These are phyloP conservation scores for Caenorhabditis virilis DNA, from an alignment of 2,888 invertebrate species.

Conservation along the genomic window DNA sequence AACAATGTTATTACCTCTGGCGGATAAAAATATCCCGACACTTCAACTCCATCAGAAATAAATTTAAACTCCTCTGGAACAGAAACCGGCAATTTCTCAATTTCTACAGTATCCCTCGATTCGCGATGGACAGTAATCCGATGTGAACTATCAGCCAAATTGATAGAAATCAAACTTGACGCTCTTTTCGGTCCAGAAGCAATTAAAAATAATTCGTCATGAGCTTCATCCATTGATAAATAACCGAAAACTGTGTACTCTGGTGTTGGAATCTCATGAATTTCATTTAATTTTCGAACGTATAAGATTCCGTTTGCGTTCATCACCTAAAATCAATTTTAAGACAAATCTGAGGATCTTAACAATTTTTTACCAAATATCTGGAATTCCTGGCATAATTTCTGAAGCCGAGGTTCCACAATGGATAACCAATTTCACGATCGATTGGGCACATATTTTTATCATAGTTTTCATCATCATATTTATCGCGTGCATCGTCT, in stretches of 20 bases:
- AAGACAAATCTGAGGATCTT: neutral
- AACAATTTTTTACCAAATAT: conserved; percentile 6
- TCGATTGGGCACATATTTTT: conserved; percentile 39
- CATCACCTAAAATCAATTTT: conserved; percentile 5
- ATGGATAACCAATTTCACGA: conserved; percentile 49
- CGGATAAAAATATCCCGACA: conserved; percentile 64
- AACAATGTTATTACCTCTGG: conserved; percentile 53
- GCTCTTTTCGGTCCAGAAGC: conserved; percentile 68
- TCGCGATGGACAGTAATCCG: conserved; percentile 17
- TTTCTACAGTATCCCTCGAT: conserved; percentile 29
- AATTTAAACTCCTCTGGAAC: conserved; percentile 69
- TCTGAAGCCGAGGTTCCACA: conserved; percentile 52
- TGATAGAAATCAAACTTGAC: conserved; percentile 64
- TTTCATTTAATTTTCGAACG: neutral
- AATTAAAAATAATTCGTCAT: conserved; percentile 65
- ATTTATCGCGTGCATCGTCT: no score
- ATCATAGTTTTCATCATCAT: no score
- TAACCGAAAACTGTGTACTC: conserved; percentile 41
- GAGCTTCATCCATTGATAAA: conserved; percentile 31
- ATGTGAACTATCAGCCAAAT: conserved; percentile 28
- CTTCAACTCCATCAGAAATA: conserved; percentile 40
- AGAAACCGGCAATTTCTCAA: conserved; percentile 66
- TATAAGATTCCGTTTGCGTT: conserved; percentile 24
- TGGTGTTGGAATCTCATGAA: conserved; percentile 26
- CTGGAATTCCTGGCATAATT: conserved; percentile 28